A percentile compares a stretch with the other conserved stretches of the same genome.
Conservation (phyloP, 2,888 invertebrate species). For the Eupithecia pulchellata region DNA sequence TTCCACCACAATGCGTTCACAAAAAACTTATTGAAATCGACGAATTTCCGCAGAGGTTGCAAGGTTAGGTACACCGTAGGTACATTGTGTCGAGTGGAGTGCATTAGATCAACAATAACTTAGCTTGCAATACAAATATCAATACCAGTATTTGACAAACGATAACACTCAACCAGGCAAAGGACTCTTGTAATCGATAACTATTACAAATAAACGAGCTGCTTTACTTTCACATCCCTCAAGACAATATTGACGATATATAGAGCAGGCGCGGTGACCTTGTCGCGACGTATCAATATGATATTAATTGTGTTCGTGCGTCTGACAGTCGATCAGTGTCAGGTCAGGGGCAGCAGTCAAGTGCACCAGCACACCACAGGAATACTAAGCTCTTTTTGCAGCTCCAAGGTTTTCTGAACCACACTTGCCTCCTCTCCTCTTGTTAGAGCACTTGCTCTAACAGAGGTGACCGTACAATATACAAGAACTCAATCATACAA, state of each 20-base stretch:
- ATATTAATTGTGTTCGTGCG: not conserved
- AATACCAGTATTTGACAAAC: not conserved
- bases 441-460: no score
- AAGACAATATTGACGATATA: not conserved
- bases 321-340: not conserved
- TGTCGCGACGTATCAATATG: constrained; percentile 7
- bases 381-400: not conserved
- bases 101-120: not conserved
- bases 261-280: constrained; percentile 12
- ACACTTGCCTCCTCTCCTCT: not conserved
- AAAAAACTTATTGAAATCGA: not conserved
- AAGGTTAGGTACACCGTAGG: no score
- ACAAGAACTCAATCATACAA: no score
- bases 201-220: not conserved
- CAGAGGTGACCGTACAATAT: no score
- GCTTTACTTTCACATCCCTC: not conserved
- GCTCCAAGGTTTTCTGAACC: not conserved
- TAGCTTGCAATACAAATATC: not conserved
- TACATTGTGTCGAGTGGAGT: not conserved
- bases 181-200: not conserved
- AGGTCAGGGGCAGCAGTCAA: not conserved
- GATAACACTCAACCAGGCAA: not conserved
- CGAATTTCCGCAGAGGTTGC: not conserved
- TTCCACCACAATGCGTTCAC: not conserved
- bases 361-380: not conserved